Base-by-base conservation (phyloP, 2,888 invertebrate species). In the Apodemia mormo region DNA sequence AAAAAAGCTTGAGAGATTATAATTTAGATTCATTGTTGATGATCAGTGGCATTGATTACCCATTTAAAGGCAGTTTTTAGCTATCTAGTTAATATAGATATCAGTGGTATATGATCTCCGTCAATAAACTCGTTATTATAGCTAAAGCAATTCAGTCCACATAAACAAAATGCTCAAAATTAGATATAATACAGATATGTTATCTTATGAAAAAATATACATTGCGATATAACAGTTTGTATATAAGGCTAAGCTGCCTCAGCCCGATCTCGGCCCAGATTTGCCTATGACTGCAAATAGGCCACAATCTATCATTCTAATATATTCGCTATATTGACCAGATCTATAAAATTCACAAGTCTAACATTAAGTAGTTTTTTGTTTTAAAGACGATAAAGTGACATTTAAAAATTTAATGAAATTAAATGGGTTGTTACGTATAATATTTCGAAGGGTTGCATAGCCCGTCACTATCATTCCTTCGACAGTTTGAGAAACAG, bases 91-190 rank as follows among this genome's bases (percentile, higher is more conserved):
- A n/a, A n/a, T n/a, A 6, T 52, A 52, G n/a, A 52, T 6, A 52
- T 45, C 49, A n/a, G n/a, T 52, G 49, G n/a, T 52, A 45, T 12
- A 45, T 52, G 14, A 61, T 33, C 14, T 61, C 14, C 33, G 33
- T 37, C 61, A 14, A 37, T 37, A 64, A 64, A 33, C 61, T n/a
- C 10, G 30, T 30, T 12, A 54, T 54, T 30, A 64, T 37, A 64
- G 61, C 37, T 64, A 64, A 37, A 64, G 37, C 61, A 64, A 37
- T 64, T 64, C 61, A 64, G 61, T 64, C 61, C 37, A 64, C n/a
- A 64, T n/a, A 37, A 33, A 37, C 61, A 64, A 64, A 64, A 64
- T 64, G 61, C 61, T 64, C 52, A 14, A 64, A 14, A 37, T 64
- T 64, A 61, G 33, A 61, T 61, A 61, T 14, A 61, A 33, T 33